Evolutionary conservation across 2,888 invertebrate genomes (phyloP).

Genomic region (Diarsia brunnea): DNA sequence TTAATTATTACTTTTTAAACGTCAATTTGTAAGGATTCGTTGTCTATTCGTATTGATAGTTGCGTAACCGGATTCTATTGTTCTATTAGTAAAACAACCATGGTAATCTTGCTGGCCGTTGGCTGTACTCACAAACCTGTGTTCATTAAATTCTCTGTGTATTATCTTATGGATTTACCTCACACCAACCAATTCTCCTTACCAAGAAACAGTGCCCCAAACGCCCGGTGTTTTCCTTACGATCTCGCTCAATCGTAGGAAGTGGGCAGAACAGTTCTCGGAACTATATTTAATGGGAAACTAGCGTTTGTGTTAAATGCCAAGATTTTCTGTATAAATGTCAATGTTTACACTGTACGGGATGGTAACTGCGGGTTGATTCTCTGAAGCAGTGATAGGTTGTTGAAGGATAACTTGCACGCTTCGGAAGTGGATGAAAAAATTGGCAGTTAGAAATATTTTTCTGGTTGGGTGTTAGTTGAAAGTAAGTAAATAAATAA

Average conservation of each 20-base stretch:
- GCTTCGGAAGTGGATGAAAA: constrained; percentile 20
- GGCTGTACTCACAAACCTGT: not conserved
- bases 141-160: not conserved
- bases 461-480: not conserved
- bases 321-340: constrained; percentile 47
- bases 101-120: not conserved
- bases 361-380: constrained; percentile 21
- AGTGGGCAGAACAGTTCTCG: constrained; percentile 30
- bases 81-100: not conserved
- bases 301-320: constrained; percentile 41
- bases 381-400: constrained; percentile 25
- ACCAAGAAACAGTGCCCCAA: constrained; percentile 29
- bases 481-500: too few species aligned
- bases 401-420: constrained; percentile 35
- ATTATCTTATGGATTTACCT: not conserved
- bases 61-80: not conserved
- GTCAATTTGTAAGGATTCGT: not conserved
- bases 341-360: constrained; percentile 52
- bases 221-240: constrained; percentile 45
- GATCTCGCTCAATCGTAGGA: constrained; percentile 47
- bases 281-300: constrained; percentile 56
- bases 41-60: not conserved
- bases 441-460: constrained; percentile 1
- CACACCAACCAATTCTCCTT: constrained; percentile 16
- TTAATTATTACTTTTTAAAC: not conserved